Evolutionary conservation across 2,113 vertebrate species (phyloP).

Genomic region (Rafetus swinhoei): DNA sequence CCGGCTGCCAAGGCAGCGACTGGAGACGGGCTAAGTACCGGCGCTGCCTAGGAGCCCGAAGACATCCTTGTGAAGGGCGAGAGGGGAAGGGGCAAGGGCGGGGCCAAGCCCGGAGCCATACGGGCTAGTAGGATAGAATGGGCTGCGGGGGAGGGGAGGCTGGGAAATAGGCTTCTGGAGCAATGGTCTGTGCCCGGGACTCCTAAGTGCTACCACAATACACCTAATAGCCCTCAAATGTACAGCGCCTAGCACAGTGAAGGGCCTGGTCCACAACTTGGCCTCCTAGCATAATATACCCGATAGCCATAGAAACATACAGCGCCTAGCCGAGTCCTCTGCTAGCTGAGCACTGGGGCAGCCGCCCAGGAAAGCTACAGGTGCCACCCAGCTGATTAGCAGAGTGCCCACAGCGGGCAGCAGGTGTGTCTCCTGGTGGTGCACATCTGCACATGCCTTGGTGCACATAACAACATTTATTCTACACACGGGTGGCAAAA

Average conservation of each 20-base stretch:
- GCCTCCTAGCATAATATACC: no score
- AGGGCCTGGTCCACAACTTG: not conserved
- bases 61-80: not conserved
- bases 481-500: no score
- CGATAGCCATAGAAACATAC: not conserved
- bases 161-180: not conserved
- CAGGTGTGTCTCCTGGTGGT: no score
- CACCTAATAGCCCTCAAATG: not conserved
- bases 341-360: no score
- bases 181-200: not conserved
- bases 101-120: not conserved
- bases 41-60: not conserved
- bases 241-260: not conserved
- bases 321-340: no score
- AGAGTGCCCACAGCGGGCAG: no score
- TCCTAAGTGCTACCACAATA: not conserved
- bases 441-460: no score
- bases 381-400: no score
- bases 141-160: accelerated
- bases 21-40: no score
- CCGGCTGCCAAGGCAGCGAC: not conserved
- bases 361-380: no score
- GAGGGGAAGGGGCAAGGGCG: no score
- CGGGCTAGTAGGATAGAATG: not conserved
- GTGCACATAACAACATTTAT: no score